A percentile compares a stretch with the other conserved stretches of the same genome.
Evolutionary conservation across 2,888 invertebrate species (phyloP).

Genomic region (Neoascia interrupta): DNA sequence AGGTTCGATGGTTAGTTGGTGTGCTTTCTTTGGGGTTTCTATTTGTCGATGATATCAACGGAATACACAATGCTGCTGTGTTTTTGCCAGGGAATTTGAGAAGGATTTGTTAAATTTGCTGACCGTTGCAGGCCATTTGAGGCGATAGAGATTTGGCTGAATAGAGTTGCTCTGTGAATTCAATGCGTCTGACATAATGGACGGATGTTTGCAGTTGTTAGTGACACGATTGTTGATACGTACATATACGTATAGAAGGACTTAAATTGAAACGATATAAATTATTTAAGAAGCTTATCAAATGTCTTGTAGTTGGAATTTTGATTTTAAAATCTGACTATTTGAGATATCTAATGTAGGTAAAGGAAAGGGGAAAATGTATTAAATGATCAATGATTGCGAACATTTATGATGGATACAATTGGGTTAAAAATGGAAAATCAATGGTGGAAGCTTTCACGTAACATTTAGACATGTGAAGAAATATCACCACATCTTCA

Average conservation of each 20-base stretch:
- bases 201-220: conserved; percentile 26
- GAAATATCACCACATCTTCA: no score
- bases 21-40: conserved; percentile 41
- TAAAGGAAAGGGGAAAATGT: background rate
- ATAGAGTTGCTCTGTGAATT: background rate
- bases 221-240: conserved; percentile 18
- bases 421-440: no score
- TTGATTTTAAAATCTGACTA: background rate
- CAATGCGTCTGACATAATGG: conserved; percentile 32
- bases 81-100: no score
- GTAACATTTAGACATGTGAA: no score
- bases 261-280: no score
- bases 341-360: background rate
- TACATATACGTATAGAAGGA: no score
- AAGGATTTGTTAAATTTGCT: conserved; percentile 40
- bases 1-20: conserved; percentile 29
- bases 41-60: conserved; percentile 29
- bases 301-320: no score
- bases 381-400: background rate
- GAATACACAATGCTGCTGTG: conserved; percentile 46
- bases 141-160: background rate
- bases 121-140: conserved; percentile 20
- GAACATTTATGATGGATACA: no score
- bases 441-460: no score
- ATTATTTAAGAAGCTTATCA: no score